phyloP scores from a whole-genome alignment of 2,888 invertebrate genomes.

The Chaitophorus viminalis region DNA sequence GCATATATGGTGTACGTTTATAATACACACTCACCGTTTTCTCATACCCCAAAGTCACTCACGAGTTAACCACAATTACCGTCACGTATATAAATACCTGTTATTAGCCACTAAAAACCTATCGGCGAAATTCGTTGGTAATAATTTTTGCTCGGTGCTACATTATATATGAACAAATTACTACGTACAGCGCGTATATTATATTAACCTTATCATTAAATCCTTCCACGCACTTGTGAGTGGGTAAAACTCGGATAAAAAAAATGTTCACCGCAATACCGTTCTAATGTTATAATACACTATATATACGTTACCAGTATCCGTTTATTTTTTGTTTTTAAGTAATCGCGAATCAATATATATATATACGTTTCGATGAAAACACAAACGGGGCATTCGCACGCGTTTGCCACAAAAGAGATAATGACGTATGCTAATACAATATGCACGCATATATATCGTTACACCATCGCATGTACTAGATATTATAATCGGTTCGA shows the following conservation, averaged over 20 bases:
- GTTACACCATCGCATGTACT: too few relatives aligned
- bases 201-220: neutral
- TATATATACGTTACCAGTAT: neutral
- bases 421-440: too few relatives aligned
- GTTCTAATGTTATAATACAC: neutral
- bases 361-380: neutral
- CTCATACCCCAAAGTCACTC: slow-evolving; percentile 41
- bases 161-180: slow-evolving; percentile 39
- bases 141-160: slow-evolving; percentile 15
- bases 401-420: too few relatives aligned
- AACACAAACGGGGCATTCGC: neutral
- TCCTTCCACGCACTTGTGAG: neutral
- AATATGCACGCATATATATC: too few relatives aligned
- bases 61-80: slow-evolving; percentile 46
- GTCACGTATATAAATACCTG: slow-evolving; percentile 43
- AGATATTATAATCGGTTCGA: too few relatives aligned
- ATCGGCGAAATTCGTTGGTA: slow-evolving; percentile 11
- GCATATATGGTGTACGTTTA: neutral
- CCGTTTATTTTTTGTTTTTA: neutral
- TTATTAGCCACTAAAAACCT: slow-evolving; percentile 29
- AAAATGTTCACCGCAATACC: neutral
- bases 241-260: neutral
- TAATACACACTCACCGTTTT: neutral
- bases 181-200: neutral
- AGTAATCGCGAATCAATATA: neutral